Conservation (phyloP, 2,888 invertebrate genomes). For the Epistrophella euchroma region DNA sequence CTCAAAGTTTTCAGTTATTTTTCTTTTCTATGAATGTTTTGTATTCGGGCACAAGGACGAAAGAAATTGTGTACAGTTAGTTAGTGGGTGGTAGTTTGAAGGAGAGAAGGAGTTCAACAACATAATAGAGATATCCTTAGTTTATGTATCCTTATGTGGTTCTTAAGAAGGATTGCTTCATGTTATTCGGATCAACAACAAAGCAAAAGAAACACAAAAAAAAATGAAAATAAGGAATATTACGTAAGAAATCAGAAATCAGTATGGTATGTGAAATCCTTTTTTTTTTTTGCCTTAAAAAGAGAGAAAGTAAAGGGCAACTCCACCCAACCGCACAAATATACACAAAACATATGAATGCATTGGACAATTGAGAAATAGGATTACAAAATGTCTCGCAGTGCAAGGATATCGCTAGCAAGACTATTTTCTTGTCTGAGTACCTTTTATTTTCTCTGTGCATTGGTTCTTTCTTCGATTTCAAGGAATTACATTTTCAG, state of each 20-base stretch:
- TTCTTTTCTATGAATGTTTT: constrained; percentile 21
- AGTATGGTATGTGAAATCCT: constrained; percentile 34
- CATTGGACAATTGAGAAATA: constrained; percentile 70
- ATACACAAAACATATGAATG: constrained; percentile 40
- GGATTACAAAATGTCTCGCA: constrained; percentile 70
- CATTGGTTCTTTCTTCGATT: constrained; percentile 45
- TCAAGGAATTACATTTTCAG: constrained; percentile 48
- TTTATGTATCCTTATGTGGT: constrained; percentile 74
- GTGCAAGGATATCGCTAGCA: constrained; percentile 57
- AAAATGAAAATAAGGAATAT: constrained; percentile 39
- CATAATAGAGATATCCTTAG: constrained; percentile 74
- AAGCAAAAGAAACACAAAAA: constrained; percentile 36
- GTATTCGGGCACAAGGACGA: constrained; percentile 28
- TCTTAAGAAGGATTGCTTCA: constrained; percentile 72
- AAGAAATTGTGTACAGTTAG: constrained; percentile 10
- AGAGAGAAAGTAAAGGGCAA: constrained; percentile 14
- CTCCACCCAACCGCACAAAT: constrained; percentile 11
- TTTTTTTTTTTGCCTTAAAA: not conserved
- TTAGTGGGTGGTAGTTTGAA: not conserved
- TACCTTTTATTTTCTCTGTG: not conserved
- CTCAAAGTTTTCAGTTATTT: constrained; percentile 73
- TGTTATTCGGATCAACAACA: constrained; percentile 70
- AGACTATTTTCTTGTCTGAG: not conserved
- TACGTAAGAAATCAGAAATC: constrained; percentile 68
- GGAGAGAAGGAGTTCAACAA: constrained; percentile 52